A percentile compares a stretch with the other conserved stretches of the same genome.
These are phyloP conservation scores for Carassius carassius DNA, from an alignment of 2,113 vertebrate species.

Conservation along the genomic window DNA sequence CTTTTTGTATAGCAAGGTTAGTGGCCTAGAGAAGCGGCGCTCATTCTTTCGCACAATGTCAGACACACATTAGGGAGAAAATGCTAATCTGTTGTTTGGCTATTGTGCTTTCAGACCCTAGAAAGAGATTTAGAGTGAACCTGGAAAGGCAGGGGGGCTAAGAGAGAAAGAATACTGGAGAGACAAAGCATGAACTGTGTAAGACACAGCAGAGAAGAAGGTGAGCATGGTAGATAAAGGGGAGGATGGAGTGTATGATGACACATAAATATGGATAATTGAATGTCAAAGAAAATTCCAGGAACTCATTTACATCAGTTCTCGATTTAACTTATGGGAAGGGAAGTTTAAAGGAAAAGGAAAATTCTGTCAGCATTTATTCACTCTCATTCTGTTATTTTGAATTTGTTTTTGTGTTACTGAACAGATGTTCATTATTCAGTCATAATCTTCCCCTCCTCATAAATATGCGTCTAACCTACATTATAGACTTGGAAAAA, in stretches of 20 bases:
- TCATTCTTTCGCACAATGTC: constrained; percentile 55
- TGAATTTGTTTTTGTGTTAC: neutral
- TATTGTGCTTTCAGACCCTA: constrained; percentile 69
- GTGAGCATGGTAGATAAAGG: constrained; percentile 10
- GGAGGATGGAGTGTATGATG: constrained; percentile 30
- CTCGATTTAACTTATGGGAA: neutral
- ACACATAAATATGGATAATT: neutral
- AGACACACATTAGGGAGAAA: constrained; percentile 46
- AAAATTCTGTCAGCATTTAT: too few relatives aligned
- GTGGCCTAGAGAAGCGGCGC: constrained; percentile 54
- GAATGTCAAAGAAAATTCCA: neutral
- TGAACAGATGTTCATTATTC: neutral
- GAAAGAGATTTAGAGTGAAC: constrained; percentile 59
- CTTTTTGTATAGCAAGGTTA: constrained; percentile 50
- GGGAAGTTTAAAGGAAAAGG: too few relatives aligned
- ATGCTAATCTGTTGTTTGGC: constrained; percentile 61
- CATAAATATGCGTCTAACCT: neutral
- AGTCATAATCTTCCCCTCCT: neutral
- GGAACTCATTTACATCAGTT: neutral
- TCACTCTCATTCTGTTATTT: too few relatives aligned
- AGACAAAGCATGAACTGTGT: constrained; percentile 47
- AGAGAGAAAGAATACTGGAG: constrained; percentile 53
- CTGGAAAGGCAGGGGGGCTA: constrained; percentile 43
- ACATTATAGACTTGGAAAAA: neutral
- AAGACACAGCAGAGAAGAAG: neutral